Conservation (phyloP, 2,888 invertebrate species). For the Campoplex nolae region DNA sequence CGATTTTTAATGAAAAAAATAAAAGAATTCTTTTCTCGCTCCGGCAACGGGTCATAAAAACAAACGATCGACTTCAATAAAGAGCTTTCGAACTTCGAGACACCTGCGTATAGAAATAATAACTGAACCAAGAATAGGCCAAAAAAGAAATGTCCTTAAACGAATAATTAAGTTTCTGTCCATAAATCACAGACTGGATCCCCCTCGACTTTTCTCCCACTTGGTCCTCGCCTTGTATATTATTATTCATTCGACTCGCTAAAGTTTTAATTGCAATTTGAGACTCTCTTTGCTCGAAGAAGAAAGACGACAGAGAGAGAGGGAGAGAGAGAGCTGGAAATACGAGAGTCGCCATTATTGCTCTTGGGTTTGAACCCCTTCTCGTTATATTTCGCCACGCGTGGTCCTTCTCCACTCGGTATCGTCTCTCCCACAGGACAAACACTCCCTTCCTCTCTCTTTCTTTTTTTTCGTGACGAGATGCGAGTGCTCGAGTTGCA, state of each 20-base stretch:
- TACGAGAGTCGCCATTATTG: conserved; percentile 47
- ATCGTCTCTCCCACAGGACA: conserved; percentile 19
- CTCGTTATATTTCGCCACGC: conserved; percentile 62
- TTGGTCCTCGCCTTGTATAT: conserved; percentile 21
- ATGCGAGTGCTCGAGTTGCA: conserved; percentile 59
- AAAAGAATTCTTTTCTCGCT: neutral
- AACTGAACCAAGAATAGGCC: neutral
- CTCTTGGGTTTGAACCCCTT: conserved; percentile 42
- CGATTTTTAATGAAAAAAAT: neutral
- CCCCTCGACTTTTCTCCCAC: conserved; percentile 18
- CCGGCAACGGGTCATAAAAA: neutral
- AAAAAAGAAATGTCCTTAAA: conserved; percentile 7
- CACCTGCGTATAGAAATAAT: neutral
- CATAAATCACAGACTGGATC: conserved; percentile 39
- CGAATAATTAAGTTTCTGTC: conserved; percentile 38
- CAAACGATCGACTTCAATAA: neutral
- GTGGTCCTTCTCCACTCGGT: conserved; percentile 41
- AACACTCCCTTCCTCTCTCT: neutral
- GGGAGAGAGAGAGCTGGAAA: conserved; percentile 22
- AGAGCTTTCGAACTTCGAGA: neutral
- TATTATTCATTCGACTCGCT: conserved; percentile 54
- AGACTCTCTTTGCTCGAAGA: conserved; percentile 1
- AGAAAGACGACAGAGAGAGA: neutral
- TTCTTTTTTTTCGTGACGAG: conserved; percentile 22
- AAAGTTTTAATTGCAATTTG: conserved; percentile 62